Percentiles rank a stretch among this genome's conserved stretches.
Evolutionary conservation across 2,888 invertebrate species (phyloP).

Genomic region (Lochmaea crataegi): DNA sequence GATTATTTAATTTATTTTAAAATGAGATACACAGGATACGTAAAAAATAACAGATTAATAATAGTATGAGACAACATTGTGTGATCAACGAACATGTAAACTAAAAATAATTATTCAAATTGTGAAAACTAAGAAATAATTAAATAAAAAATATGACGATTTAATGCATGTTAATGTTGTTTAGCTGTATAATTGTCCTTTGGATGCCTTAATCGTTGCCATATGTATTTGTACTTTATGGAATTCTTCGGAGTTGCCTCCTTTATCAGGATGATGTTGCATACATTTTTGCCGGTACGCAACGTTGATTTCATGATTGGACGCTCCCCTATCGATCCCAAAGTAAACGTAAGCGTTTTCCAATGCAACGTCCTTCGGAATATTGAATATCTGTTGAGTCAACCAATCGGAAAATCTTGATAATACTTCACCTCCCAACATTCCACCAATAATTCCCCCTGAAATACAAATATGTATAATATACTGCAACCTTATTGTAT

Average conservation of each 20-base stretch:
- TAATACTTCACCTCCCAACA: neutral
- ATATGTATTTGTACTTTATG: slow-evolving; percentile 14
- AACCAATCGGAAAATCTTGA: neutral
- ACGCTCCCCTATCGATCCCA: neutral
- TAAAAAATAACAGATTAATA: too few relatives aligned
- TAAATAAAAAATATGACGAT: neutral
- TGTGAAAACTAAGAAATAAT: neutral
- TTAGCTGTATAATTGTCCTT: neutral
- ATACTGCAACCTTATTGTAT: too few relatives aligned
- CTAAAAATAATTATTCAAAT: too few relatives aligned
- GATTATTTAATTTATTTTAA: too few relatives aligned
- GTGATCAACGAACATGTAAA: too few relatives aligned
- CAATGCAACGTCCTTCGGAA: neutral
- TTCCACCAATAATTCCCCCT: neutral
- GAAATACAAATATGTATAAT: neutral
- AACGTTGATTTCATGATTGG: slow-evolving; percentile 1
- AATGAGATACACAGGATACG: too few relatives aligned
- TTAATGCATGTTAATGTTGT: neutral
- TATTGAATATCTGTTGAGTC: neutral
- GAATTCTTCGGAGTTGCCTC: neutral
- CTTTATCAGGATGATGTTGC: slow-evolving; percentile 9
- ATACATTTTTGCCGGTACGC: slow-evolving; percentile 5
- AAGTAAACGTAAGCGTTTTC: slow-evolving; percentile 14
- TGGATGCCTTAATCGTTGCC: slow-evolving; percentile 10
- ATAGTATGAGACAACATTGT: too few relatives aligned